Evolutionary conservation across 2,888 invertebrate species (phyloP), one percentile per base, ranked within the genome.

Genomic region (Cephus runcator): DNA sequence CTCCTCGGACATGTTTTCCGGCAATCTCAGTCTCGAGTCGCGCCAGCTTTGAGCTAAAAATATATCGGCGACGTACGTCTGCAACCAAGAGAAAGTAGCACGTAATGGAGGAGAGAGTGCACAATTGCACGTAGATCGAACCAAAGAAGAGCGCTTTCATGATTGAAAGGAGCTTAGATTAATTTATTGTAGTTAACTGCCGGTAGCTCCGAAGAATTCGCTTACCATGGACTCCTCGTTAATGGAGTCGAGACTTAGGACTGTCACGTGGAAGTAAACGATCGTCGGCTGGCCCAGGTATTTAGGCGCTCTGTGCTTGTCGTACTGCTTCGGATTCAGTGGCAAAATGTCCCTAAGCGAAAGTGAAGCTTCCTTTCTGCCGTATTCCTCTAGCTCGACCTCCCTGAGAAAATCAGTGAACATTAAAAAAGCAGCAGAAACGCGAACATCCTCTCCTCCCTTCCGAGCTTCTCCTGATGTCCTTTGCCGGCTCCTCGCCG

Each of bases 11-110:
- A 97, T 97, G 90, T 97, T 97, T 92, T 97, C 97, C n/a, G 97
- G 97, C 75, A 98, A 93, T 77, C 97, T 94, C 36, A 98, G 93
- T 40, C 98, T 93, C 79, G 97, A 97, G 92, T 98, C 98, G 34
- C 97, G 93, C 98, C 98, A 98, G 87, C 97, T 97, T 93, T 97
- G 97, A 81, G 97, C 97, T 87, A 98, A 93, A 92, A 97, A 98
- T 91, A 98, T 96, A 89, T 98, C 97, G 31, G 97, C 97, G 82
- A 97, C 97, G 92, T 97, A 98, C 1, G 98, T 98, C 98, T 98
- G 92, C 12, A 92, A 92, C 78, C 74, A 83, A 79, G 56, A 77
- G 69, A 35, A 4, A n/a, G 4, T 23, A 30, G 35, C 36, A 34
- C 34, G 23, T 6, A 36, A 34, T 15, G 34, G 23, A 34, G 34